Base-by-base conservation (phyloP, 2,888 invertebrate species). In the Coenonympha glycerion region DNA sequence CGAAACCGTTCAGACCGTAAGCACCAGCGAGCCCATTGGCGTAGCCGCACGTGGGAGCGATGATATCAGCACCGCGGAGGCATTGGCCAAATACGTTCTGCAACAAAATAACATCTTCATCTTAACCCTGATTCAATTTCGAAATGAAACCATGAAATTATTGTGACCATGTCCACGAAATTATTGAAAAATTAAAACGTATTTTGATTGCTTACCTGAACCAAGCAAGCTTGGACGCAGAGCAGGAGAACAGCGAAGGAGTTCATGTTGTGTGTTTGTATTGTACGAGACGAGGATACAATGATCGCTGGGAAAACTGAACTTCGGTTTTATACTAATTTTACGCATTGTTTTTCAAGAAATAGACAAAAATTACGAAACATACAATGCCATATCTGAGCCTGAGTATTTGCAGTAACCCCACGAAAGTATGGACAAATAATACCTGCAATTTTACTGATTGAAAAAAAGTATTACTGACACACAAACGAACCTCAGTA, bases 161-260 rank as follows among this genome's bases (percentile, higher is more conserved):
- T n/a, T n/a, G n/a, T n/a, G n/a, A n/a, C n/a, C n/a, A n/a, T n/a
- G n/a, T n/a, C n/a, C n/a, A n/a, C n/a, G n/a, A n/a, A n/a, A n/a
- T n/a, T n/a, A n/a, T n/a, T n/a, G n/a, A n/a, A n/a, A n/a, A n/a
- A n/a, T n/a, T n/a, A n/a, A n/a, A n/a, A n/a, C n/a, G n/a, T n/a
- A n/a, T n/a, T n/a, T n/a, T n/a, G n/a, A n/a, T n/a, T n/a, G n/a
- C 11, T 57, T 55, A 71, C 70, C 63, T 68, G 67, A 42, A 72
- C 56, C 56, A 73, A 64, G 61, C 68, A 71, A 58, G 68, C 70
- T 60, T 73, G 73, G 56, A 65, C 47, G 63, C 69, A 70, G 44
- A 71, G 39, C 2, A 68, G 39, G 11, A 69, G 37, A 45, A 70
- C 52, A 9, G 62, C 55, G 45, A 68, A 65, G 44, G 62, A 31